Evolutionary conservation across 2,888 invertebrate species (phyloP).

Genomic region (Calliopum simillimum): DNA sequence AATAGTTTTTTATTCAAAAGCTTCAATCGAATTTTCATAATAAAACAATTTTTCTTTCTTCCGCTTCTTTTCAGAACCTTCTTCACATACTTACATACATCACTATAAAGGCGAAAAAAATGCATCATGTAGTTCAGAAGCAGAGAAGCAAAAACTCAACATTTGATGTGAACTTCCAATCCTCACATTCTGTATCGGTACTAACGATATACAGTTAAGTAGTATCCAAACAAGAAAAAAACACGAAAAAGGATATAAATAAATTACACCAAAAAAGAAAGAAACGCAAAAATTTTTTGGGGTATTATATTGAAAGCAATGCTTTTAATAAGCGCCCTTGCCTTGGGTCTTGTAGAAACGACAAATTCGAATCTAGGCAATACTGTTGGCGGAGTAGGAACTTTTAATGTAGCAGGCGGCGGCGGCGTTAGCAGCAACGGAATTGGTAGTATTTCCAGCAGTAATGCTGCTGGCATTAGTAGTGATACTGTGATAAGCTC

Average conservation of each 20-base stretch:
- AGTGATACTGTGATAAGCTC: constrained; percentile 27
- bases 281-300: background rate
- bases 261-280: background rate
- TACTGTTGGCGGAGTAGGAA: constrained; percentile 27
- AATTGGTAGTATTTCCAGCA: constrained; percentile 39
- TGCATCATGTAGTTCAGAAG: too few relatives aligned
- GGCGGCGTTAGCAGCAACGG: constrained; percentile 31
- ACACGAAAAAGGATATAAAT: background rate
- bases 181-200: too few relatives aligned
- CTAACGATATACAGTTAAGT: too few relatives aligned
- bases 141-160: too few relatives aligned
- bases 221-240: too few relatives aligned
- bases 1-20: too few relatives aligned
- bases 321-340: constrained; percentile 58
- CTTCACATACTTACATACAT: too few relatives aligned
- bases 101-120: too few relatives aligned
- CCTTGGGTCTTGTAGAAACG: constrained; percentile 58
- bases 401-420: constrained; percentile 47
- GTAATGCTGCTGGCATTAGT: constrained; percentile 23
- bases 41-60: too few relatives aligned
- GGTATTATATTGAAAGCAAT: constrained; percentile 39
- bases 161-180: too few relatives aligned
- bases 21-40: too few relatives aligned
- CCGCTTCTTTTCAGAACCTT: too few relatives aligned
- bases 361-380: constrained; percentile 52